Percentiles rank a stretch among this genome's conserved stretches.
phyloP scores from a whole-genome alignment of 2,113 vertebrate genomes.

The Channa maculata region DNA sequence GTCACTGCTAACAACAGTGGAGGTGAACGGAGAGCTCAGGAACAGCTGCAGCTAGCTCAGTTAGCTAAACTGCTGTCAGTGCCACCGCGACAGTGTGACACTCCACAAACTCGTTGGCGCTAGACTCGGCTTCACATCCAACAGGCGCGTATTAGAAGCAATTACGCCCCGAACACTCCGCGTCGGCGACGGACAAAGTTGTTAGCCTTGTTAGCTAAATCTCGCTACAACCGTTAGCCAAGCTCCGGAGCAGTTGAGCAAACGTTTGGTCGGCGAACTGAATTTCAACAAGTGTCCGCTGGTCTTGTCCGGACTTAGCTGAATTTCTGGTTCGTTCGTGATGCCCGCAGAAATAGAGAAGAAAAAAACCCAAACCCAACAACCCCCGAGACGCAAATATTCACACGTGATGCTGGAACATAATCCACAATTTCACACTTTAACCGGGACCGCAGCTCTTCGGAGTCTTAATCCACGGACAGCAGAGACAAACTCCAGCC shows the following conservation, averaged over 20 bases:
- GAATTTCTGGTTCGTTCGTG: not conserved
- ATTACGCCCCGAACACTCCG: not conserved
- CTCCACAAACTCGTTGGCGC: conserved; percentile 6
- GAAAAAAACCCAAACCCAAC: not conserved
- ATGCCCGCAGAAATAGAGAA: not conserved
- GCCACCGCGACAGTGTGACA: conserved; percentile 9
- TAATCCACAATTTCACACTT: conserved; percentile 47
- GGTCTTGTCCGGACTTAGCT: conserved; percentile 8
- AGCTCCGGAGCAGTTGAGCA: conserved; percentile 29
- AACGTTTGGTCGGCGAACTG: conserved; percentile 43
- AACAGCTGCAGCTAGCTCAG: conserved; percentile 51
- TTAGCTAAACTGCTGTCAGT: conserved; percentile 60
- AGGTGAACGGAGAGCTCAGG: conserved; percentile 1
- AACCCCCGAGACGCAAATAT: not conserved
- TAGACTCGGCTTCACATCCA: not conserved
- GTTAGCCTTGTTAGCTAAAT: conserved; percentile 29
- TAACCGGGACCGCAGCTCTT: conserved; percentile 28
- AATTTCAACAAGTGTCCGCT: conserved; percentile 82
- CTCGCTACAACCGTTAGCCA: conserved; percentile 27
- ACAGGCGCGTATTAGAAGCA: not conserved
- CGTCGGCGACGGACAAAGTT: conserved; percentile 20
- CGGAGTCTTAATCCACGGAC: conserved; percentile 65
- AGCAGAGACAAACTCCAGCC: conserved; percentile 45
- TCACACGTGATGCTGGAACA: not conserved
- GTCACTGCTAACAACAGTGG: conserved; percentile 52